Percentiles rank a stretch among this genome's conserved stretches.
Evolutionary conservation across 1,140 invertebrate species (phyloP).

Genomic region (Heliconius hermathena): DNA sequence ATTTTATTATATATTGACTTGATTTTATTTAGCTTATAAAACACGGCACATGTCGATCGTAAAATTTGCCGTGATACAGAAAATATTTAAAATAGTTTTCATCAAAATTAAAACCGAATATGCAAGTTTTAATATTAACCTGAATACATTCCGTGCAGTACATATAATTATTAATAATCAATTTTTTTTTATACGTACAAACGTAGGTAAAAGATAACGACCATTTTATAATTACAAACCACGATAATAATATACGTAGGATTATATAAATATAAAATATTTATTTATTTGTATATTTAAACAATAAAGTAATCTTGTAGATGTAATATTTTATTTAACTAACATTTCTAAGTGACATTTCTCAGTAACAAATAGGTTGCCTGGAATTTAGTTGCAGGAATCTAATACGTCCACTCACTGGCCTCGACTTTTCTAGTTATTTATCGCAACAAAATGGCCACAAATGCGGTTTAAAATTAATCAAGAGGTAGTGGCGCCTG

Average conservation of each 20-base stretch:
- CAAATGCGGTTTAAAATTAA: constrained; percentile 44
- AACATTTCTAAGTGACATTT: background rate
- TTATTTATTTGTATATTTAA: background rate
- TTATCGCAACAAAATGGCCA: constrained; percentile 46
- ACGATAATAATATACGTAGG: too few species aligned
- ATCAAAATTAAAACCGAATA: background rate
- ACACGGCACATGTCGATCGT: background rate
- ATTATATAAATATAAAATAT: background rate
- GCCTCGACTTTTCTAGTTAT: constrained; percentile 48
- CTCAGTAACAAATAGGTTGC: constrained; percentile 17
- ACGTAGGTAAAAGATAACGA: too few species aligned
- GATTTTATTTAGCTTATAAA: background rate
- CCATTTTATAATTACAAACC: too few species aligned
- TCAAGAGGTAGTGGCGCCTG: constrained; percentile 42
- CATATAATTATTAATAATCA: background rate
- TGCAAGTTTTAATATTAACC: background rate
- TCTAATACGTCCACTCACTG: constrained; percentile 38
- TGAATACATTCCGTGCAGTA: background rate
- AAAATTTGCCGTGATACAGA: background rate
- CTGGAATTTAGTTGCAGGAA: constrained; percentile 37
- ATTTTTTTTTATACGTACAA: too few species aligned
- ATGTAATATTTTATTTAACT: background rate
- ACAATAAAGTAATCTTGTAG: background rate
- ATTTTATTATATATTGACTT: background rate
- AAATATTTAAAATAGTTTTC: too few species aligned